Base-by-base conservation (phyloP, 1,140 invertebrate species). In the Saccostrea glomerata region DNA sequence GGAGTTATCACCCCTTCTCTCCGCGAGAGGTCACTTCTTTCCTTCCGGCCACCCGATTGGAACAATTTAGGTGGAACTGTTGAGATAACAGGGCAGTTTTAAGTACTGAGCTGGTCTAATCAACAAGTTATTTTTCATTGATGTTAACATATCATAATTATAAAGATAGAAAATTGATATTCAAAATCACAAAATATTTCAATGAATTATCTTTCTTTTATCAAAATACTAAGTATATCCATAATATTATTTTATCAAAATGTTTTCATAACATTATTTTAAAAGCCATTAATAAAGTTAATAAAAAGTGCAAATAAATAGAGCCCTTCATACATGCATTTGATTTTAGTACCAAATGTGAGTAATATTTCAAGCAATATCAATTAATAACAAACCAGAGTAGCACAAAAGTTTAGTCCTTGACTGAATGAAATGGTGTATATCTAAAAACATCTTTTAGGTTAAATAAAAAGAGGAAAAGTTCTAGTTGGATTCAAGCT, bases 1-100 rank as follows among this genome's bases (percentile, higher is more conserved):
- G 85, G 85, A 23, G 85, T 86, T 17, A 86, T 20, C n/a, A 70
- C 70, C 7, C 85, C 85, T 54, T 86, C 85, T 15, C 84, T 84
- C 1, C 60, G 86, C n/a, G 82, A 85, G 70, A 73, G 30, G 60
- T 23, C 82, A 54, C 66, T 47, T 30, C 86, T 54, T 54, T 82
- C 84, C 54, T 60, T 84, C 77, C 73, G 25, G 56, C 73, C 83
- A 54, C 84, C 66, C 36, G 60, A 56, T 25, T 55, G 66, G 54
- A 82, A 77, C 6, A 82, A 55, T 87, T 56, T 56, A 7, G 55
- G 63, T 25, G 77, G 86, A 30, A 82, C 70, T 82, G 25, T n/a
- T 11, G 20, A 82, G 30, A 58, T 23, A 77, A 87, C 1, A 84
- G 60, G 0, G 54, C n/a, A 54, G 82, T 70, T 20, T 0, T 70